Percentiles rank a stretch among this genome's conserved stretches.
Conservation (phyloP, 2,797 vertebrate genomes). For the Pampus argenteus region DNA sequence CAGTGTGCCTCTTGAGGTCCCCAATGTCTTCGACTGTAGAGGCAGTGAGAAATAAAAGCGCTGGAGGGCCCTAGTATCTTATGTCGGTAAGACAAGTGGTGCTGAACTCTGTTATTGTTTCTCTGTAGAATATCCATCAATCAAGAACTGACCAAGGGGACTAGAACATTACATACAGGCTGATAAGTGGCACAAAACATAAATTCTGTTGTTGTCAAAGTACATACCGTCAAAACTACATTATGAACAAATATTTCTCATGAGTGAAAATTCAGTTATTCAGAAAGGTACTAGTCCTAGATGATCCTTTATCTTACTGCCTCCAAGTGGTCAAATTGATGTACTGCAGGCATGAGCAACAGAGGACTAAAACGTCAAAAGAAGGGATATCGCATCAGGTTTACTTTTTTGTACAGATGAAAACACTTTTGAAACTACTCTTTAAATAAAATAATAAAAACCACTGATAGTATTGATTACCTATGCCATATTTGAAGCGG, state of each 20-base stretch:
- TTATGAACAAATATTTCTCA: background rate
- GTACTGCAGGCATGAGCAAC: slow-evolving; percentile 30
- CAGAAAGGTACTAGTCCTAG: background rate
- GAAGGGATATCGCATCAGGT: too few relatives aligned
- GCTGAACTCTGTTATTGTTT: slow-evolving; percentile 10
- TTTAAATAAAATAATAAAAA: background rate
- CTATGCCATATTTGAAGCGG: slow-evolving; percentile 88
- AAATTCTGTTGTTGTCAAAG: background rate
- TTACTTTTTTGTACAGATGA: background rate
- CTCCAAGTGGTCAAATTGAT: slow-evolving; percentile 71
- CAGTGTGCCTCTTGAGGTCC: slow-evolving; percentile 19
- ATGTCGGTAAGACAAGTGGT: slow-evolving; percentile 22
- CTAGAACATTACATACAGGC: background rate
- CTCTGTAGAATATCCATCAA: background rate
- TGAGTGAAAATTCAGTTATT: background rate
- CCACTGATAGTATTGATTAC: slow-evolving; percentile 79
- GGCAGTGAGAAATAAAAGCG: slow-evolving; percentile 16
- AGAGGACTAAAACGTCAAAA: background rate
- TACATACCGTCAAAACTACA: background rate
- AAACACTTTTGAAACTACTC: background rate
- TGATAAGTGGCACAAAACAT: background rate
- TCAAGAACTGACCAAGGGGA: background rate
- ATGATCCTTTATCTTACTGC: slow-evolving; percentile 66
- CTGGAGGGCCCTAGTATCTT: slow-evolving; percentile 20
- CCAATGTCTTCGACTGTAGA: slow-evolving; percentile 6